Evolutionary conservation across 1,140 invertebrate species (phyloP).

Genomic region (Bombus soroeensis): DNA sequence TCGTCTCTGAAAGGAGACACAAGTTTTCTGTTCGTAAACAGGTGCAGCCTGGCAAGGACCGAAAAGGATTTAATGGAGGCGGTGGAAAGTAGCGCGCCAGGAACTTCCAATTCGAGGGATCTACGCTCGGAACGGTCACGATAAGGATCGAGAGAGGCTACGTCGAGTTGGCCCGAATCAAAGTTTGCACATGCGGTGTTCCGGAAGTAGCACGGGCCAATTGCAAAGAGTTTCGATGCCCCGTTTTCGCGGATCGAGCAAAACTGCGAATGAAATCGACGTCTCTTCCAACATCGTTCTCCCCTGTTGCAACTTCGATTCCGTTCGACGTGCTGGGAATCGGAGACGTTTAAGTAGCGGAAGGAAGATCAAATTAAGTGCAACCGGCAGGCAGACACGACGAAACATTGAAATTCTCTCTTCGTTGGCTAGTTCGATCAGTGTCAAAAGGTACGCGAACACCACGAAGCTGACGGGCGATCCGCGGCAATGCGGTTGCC

Average conservation of each 20-base stretch:
- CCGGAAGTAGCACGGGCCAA: slow-evolving; percentile 49
- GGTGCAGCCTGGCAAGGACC: slow-evolving; percentile 7
- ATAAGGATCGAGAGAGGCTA: slow-evolving; percentile 48
- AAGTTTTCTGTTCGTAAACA: slow-evolving; percentile 30
- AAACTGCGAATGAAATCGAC: neutral
- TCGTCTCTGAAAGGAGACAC: slow-evolving; percentile 1
- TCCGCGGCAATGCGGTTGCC: slow-evolving; percentile 22
- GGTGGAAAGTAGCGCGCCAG: slow-evolving; percentile 3
- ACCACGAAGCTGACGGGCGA: slow-evolving; percentile 20
- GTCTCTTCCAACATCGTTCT: slow-evolving; percentile 8
- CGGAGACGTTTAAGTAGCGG: neutral
- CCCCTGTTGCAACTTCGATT: neutral
- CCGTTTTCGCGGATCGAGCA: neutral
- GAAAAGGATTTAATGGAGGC: slow-evolving; percentile 48
- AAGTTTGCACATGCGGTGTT: slow-evolving; percentile 41
- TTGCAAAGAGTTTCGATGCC: slow-evolving; percentile 57
- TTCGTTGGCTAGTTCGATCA: neutral
- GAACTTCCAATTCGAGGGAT: slow-evolving; percentile 55
- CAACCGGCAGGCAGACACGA: no score
- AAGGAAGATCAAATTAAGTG: slow-evolving; percentile 1
- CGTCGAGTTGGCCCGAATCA: slow-evolving; percentile 30
- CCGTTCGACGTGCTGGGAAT: slow-evolving; percentile 34
- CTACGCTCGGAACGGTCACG: slow-evolving; percentile 43
- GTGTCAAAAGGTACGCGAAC: slow-evolving; percentile 10
- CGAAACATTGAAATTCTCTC: slow-evolving; percentile 13